Conservation (phyloP, 2,113 vertebrate species). For the Cottus gobio region DNA sequence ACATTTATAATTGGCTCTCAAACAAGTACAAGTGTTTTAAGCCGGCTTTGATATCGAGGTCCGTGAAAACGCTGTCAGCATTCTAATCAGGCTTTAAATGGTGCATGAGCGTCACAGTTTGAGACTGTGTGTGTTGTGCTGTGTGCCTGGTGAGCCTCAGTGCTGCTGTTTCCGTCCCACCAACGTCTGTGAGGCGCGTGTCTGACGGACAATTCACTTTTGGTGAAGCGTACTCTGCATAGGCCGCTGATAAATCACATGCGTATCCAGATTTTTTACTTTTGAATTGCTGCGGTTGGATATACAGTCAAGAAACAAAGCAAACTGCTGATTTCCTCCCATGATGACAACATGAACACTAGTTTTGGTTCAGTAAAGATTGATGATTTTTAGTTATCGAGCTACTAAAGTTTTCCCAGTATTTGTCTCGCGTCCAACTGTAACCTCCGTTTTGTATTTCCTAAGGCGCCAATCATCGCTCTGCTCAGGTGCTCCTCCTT, state of each 20-base stretch:
- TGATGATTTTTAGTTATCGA: neutral
- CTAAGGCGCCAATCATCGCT: conserved; percentile 94
- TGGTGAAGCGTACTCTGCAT: no score
- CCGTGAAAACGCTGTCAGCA: neutral
- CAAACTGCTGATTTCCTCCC: neutral
- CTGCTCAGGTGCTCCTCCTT: conserved; percentile 94
- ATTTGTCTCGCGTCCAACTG: neutral
- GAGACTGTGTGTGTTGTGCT: neutral
- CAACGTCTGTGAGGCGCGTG: no score
- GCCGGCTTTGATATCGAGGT: neutral
- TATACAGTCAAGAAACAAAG: neutral
- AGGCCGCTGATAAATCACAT: no score
- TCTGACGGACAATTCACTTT: no score
- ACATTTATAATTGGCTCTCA: neutral
- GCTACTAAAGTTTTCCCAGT: neutral
- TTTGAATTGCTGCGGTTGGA: neutral
- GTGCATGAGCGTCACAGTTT: neutral
- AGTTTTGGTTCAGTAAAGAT: neutral
- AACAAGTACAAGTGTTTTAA: neutral
- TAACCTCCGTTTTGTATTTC: neutral
- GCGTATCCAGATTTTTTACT: no score
- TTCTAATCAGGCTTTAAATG: conserved; percentile 13
- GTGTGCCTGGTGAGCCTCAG: conserved; percentile 8
- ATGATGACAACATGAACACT: neutral
- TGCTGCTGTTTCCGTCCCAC: neutral